These are phyloP conservation scores for Tridacna gigas DNA, from an alignment of 2,888 invertebrate species.

Conservation along the genomic window DNA sequence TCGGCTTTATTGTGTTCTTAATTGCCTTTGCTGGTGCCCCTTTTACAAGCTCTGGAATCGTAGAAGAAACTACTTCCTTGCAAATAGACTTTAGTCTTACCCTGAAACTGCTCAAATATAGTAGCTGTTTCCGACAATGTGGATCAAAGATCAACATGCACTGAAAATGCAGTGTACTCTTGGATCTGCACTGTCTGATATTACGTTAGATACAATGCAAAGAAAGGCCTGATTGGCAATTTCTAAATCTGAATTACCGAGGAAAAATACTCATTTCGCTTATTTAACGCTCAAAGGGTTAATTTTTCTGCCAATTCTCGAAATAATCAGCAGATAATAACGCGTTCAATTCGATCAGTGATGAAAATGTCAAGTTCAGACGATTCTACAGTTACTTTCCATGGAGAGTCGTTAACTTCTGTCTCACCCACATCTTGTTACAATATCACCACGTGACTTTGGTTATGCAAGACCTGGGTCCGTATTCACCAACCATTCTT, in stretches of 20 bases:
- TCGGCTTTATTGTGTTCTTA: constrained; percentile 4
- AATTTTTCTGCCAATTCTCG: not conserved
- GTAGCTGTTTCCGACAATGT: too few species aligned
- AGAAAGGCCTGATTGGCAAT: too few species aligned
- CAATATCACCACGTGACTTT: not conserved
- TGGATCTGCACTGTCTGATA: too few species aligned
- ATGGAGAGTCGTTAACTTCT: not conserved
- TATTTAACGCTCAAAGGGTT: not conserved
- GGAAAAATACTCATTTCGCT: not conserved
- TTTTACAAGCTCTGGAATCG: not conserved
- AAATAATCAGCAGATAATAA: constrained; percentile 7
- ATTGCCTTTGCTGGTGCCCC: not conserved
- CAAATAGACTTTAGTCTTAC: not conserved
- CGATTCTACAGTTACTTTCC: not conserved
- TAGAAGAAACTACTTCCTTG: not conserved
- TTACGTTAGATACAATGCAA: too few species aligned
- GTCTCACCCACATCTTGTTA: not conserved
- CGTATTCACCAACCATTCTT: too few species aligned
- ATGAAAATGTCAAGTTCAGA: constrained; percentile 2
- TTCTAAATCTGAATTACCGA: too few species aligned
- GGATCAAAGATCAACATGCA: too few species aligned
- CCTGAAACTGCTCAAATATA: too few species aligned
- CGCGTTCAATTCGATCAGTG: constrained; percentile 12
- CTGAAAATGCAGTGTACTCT: too few species aligned
- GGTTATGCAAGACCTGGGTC: not conserved